These are phyloP conservation scores for Lepidiolamprologus cunningtoni DNA, from an alignment of 2,113 vertebrate genomes.

Conservation along the genomic window DNA sequence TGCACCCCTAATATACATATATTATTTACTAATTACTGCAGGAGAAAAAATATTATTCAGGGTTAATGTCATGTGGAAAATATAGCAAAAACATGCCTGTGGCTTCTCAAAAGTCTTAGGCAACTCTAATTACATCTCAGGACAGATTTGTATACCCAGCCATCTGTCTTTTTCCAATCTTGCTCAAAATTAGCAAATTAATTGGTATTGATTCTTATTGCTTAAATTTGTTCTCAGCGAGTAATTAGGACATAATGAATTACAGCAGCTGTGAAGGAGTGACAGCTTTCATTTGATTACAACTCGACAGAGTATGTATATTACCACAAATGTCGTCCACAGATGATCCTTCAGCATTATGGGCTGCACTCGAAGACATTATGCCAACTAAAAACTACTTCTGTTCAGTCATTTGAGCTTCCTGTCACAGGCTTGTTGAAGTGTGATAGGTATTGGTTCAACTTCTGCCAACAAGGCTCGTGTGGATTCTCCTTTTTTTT, in stretches of 20 bases:
- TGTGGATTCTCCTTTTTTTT: background rate
- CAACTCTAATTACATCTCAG: background rate
- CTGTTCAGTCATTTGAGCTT: background rate
- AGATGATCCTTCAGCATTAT: background rate
- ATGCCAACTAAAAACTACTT: background rate
- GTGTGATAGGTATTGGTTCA: background rate
- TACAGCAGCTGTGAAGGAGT: constrained; percentile 7
- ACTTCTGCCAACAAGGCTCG: background rate
- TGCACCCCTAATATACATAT: too few species aligned
- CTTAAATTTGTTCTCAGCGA: constrained; percentile 1
- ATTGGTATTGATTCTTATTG: constrained; percentile 48
- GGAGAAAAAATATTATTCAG: background rate
- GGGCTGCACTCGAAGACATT: background rate
- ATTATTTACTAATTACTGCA: background rate
- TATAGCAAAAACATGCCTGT: background rate
- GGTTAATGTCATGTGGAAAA: background rate
- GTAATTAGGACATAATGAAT: constrained; percentile 47
- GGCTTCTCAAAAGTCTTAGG: background rate
- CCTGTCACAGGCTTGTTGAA: background rate
- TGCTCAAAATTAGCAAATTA: constrained; percentile 38
- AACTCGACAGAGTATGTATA: background rate
- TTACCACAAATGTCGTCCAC: background rate
- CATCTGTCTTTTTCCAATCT: constrained; percentile 10
- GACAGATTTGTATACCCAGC: background rate
- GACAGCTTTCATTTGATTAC: constrained; percentile 25